A percentile compares a stretch with the other conserved stretches of the same genome.
phyloP scores from a whole-genome alignment of 1,140 invertebrate genomes.

The Meloidogyne floridensis region DNA sequence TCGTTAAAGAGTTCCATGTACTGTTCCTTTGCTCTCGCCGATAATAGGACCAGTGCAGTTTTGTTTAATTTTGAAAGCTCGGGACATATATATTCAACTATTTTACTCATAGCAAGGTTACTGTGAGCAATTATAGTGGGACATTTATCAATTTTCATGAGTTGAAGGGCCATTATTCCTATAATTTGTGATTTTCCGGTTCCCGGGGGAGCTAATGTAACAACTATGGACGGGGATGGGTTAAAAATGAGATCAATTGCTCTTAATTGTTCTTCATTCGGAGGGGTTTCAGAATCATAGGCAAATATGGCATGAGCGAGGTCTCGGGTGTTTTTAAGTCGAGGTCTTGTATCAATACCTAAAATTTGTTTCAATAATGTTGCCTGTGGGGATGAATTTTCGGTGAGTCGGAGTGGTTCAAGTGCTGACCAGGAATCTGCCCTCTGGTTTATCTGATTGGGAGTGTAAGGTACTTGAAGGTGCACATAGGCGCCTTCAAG shows the following conservation, averaged over 20 bases:
- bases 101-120: background rate
- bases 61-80: background rate
- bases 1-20: background rate
- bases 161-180: background rate
- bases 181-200: conserved; percentile 14
- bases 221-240: background rate
- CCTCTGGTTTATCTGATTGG: conserved; percentile 1
- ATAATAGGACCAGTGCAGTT: background rate
- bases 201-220: background rate
- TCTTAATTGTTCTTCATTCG: background rate
- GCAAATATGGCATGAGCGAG: background rate
- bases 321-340: background rate
- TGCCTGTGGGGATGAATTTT: background rate
- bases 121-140: conserved; percentile 1
- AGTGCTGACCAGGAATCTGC: background rate
- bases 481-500: background rate
- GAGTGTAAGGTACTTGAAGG: conserved; percentile 2
- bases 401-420: background rate
- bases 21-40: conserved; percentile 1
- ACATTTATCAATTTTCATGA: background rate
- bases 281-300: background rate
- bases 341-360: background rate
- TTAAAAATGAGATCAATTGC: conserved; percentile 9
- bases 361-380: background rate
- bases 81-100: background rate